phyloP scores from a whole-genome alignment of 2,797 vertebrate species.

The Aselliscus stoliczkanus region DNA sequence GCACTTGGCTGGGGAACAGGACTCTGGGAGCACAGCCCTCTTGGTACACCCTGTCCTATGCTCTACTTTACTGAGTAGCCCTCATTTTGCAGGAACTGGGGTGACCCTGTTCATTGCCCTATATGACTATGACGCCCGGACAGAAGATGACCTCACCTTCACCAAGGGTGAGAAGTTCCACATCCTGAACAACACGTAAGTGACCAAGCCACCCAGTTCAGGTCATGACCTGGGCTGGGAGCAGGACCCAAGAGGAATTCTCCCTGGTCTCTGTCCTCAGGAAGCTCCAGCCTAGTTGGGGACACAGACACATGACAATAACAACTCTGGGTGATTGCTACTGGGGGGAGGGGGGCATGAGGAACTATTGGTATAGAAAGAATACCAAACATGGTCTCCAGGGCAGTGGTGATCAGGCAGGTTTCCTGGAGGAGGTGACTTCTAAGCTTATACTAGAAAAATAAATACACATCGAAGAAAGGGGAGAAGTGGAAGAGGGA shows the following conservation, averaged over 20 bases:
- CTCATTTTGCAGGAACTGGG: conserved; percentile 83
- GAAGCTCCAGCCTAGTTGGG: background rate
- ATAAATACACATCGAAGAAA: background rate
- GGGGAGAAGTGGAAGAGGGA: background rate
- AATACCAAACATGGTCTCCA: background rate
- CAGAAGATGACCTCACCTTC: conserved; percentile 94
- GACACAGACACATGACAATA: background rate
- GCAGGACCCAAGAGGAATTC: background rate
- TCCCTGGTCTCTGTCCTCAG: background rate
- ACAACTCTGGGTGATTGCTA: background rate
- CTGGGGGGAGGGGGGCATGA: background rate
- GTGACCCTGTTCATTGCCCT: conserved; percentile 93
- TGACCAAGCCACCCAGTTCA: background rate
- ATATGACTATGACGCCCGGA: conserved; percentile 95
- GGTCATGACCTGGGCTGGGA: background rate
- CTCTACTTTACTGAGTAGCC: background rate
- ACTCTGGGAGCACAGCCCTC: background rate
- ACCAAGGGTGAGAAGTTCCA: conserved; percentile 97
- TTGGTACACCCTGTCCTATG: background rate
- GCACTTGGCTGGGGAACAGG: background rate
- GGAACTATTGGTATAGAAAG: background rate
- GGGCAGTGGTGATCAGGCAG: background rate
- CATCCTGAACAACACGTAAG: conserved; percentile 97
- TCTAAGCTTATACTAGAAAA: conserved; percentile 30
- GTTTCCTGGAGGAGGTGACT: conserved; percentile 12